A percentile compares a stretch with the other conserved stretches of the same genome.
phyloP scores from a whole-genome alignment of 2,888 invertebrate genomes.

The Osedax fenrisi region DNA sequence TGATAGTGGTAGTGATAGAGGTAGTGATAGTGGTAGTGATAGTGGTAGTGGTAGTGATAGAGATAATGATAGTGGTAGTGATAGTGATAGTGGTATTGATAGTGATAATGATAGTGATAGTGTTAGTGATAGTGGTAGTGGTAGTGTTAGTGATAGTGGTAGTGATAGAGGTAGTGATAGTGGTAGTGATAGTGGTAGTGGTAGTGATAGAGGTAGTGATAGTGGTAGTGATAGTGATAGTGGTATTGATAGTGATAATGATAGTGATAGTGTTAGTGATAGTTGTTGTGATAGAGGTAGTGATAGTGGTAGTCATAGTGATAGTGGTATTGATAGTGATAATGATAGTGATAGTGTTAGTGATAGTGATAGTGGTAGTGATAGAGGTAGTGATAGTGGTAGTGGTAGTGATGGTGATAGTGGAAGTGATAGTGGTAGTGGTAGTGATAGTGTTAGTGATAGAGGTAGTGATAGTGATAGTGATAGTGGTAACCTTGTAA shows the following conservation, averaged over 20 bases:
- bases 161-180: not conserved
- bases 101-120: not conserved
- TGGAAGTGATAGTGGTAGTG: not conserved
- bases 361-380: not conserved
- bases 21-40: not conserved
- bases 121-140: not conserved
- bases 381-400: not conserved
- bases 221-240: not conserved
- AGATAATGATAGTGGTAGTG: not conserved
- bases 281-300: not conserved
- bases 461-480: not conserved
- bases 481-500: not conserved
- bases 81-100: constrained; percentile 3
- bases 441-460: not conserved
- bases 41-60: not conserved
- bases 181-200: not conserved
- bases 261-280: not conserved
- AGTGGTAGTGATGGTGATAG: not conserved
- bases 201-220: not conserved
- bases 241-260: not conserved
- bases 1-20: not conserved
- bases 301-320: not conserved
- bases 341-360: not conserved
- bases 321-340: not conserved
- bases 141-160: not conserved